Percentiles rank a stretch among this genome's conserved stretches.
These are phyloP conservation scores for Neodiprion pinetum DNA, from an alignment of 1,140 invertebrate genomes.

Conservation along the genomic window DNA sequence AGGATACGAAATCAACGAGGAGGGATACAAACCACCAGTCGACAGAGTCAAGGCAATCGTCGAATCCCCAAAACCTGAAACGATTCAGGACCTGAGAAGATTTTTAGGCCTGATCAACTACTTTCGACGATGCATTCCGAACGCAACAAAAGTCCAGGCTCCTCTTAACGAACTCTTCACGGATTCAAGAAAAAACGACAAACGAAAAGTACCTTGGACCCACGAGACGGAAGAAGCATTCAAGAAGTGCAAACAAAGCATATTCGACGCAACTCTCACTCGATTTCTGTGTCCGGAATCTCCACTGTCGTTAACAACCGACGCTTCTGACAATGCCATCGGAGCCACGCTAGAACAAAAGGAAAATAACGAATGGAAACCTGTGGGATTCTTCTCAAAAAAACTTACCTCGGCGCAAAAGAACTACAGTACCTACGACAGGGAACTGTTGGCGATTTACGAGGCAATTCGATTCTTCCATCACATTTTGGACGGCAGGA, in stretches of 20 bases:
- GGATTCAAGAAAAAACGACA: slow-evolving; percentile 33
- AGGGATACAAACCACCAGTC: slow-evolving; percentile 27
- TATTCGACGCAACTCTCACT: slow-evolving; percentile 27
- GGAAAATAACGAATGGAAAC: slow-evolving; percentile 16
- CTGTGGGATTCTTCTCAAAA: slow-evolving; percentile 36
- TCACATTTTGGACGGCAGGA: slow-evolving; percentile 28
- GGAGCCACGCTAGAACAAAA: slow-evolving; percentile 39
- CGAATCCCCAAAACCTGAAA: slow-evolving; percentile 12
- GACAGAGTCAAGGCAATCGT: slow-evolving; percentile 10
- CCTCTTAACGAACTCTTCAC: slow-evolving; percentile 20
- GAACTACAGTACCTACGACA: slow-evolving; percentile 31
- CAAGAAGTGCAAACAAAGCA: slow-evolving; percentile 38
- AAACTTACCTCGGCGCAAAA: slow-evolving; percentile 27
- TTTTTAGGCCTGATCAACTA: slow-evolving; percentile 29
- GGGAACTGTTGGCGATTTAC: slow-evolving; percentile 43
- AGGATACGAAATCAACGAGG: slow-evolving; percentile 30
- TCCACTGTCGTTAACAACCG: slow-evolving; percentile 24
- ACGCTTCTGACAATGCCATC: slow-evolving; percentile 38
- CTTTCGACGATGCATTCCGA: slow-evolving; percentile 24
- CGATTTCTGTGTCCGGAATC: slow-evolving; percentile 23
- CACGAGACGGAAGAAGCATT: slow-evolving; percentile 24
- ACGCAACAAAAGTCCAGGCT: slow-evolving; percentile 22
- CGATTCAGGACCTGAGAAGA: slow-evolving; percentile 14
- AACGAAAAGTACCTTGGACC: slow-evolving; percentile 17
- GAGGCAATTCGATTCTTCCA: slow-evolving; percentile 28